Base-by-base conservation (phyloP, 2,113 vertebrate genomes). In the Melierax canorus region DNA sequence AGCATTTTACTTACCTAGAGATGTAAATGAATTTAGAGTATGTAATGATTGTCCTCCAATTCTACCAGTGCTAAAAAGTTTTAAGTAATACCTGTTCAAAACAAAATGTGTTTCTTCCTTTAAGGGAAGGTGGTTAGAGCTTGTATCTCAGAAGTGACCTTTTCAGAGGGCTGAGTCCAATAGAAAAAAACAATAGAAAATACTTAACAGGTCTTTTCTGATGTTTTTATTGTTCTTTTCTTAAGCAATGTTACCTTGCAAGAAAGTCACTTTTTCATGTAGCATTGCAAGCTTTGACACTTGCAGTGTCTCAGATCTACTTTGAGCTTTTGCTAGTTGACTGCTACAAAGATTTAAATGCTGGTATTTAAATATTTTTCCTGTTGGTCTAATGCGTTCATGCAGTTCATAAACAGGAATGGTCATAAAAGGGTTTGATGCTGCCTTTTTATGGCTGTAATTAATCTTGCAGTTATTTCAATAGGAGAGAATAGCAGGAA, bases 401-500 rank as follows among this genome's bases (percentile, higher is more conserved):
- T 73, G 69, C 45, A 92, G 80, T 87, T 94, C 64, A 74, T 95
- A 94, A 95, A 94, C 86, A 90, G 63, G 41, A 90, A n/a, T 11
- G 24, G 71, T 58, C 78, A 36, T 97, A 91, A 94, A 91, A 91
- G 66, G 15, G n/a, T 82, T 92, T 86, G 89, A 88, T 97, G 76
- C 79, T 97, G 67, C 80, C 24, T 73, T 95, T 96, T 94, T 94
- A 95, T 94, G 63, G 48, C 86, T 90, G 3, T 22, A 82, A 74
- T 97, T 87, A 96, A 96, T 92, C 94, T 91, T 76, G 27, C 41
- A 77, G 59, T 89, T 89, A 78, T 43, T 97, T 95, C 92, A 90
- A 26, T 43, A 59, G 73, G 73, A 77, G 62, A 77, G 62, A 94
- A 79, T 67, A 89, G 74, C 73, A 91, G 45, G 69, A 62, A 79